A percentile compares a stretch with the other conserved stretches of the same genome.
phyloP scores from a whole-genome alignment of 2,113 vertebrate species.

The Laticauda colubrina region DNA sequence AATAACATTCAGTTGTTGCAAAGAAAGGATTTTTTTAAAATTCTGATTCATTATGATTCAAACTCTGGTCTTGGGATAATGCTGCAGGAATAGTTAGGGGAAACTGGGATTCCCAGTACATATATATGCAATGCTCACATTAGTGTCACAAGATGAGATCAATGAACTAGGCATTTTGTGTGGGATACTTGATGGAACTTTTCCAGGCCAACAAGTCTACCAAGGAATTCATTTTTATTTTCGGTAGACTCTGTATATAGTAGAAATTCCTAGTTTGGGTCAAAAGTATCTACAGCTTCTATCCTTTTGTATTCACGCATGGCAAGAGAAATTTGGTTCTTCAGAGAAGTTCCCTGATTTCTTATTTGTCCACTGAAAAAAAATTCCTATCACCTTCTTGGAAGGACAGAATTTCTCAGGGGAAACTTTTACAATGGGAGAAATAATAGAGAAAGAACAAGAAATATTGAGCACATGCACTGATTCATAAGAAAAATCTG shows the following conservation, averaged over 20 bases:
- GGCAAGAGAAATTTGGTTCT: neutral
- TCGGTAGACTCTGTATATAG: neutral
- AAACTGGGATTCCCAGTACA: neutral
- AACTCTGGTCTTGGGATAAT: conserved; percentile 31
- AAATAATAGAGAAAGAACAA: neutral
- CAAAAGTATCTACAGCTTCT: neutral
- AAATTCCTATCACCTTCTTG: neutral
- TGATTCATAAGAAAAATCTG: neutral
- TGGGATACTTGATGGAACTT: neutral
- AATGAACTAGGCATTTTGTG: neutral
- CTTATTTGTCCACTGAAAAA: neutral
- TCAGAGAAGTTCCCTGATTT: neutral
- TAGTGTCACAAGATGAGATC: conserved; percentile 39
- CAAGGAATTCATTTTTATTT: neutral
- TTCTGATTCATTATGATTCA: conserved; percentile 50
- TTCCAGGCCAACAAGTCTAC: neutral
- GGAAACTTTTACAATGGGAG: neutral
- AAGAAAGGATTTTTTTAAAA: conserved; percentile 5
- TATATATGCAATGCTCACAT: neutral
- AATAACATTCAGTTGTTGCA: conserved; percentile 43
- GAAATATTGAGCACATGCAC: neutral
- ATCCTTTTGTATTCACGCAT: neutral
- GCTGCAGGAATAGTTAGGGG: neutral
- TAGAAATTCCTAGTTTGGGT: neutral
- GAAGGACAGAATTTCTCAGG: neutral